Evolutionary conservation across 2,113 vertebrate species (phyloP), one percentile per base, ranked within the genome.

Genomic region (Antennarius striatus): DNA sequence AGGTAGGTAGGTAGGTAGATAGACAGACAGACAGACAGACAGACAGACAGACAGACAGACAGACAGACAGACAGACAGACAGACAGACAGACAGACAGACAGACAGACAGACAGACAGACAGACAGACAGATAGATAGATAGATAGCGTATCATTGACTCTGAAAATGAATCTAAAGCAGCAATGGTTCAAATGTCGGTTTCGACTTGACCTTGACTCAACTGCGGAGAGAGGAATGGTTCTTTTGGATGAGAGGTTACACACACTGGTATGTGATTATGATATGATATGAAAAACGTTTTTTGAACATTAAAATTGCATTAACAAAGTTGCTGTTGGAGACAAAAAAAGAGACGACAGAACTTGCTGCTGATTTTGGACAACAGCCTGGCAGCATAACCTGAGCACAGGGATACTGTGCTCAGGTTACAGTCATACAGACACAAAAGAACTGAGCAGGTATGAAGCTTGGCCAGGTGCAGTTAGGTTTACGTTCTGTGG

Each of bases 401-500:
- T 43, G 43, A 63, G 60, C 66, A 55, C 53, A 51, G 50, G 10
- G 64, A 60, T 63, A 64, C 57, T 71, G 70, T 15, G 72, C 39
- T 57, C 49, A 55, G 46, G 50, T 68, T 40, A 55, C 45, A 22
- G 40, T 13, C 64, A 79, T 70, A 62, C n/a, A 66, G 48, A 57
- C 63, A 61, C 70, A 75, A 43, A 10, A 78, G 46, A 71, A 61
- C 14, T 39, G 70, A 70, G 50, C 81, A 80, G 79, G 76, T 77
- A 59, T 68, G 3, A 17, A 63, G 51, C 69, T 70, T 69, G 74
- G 54, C 86, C 89, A 90, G 90, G 89, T 91, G 85, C 81, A 77
- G 28, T 63, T 56, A 54, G 89, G 82, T 91, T 92, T 87, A 75
- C 80, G 67, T 85, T 87, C 68, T 74, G 82, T 77, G 56, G 40